Conservation (phyloP, 2,888 invertebrate genomes). For the Euspilapteryx auroguttella region DNA sequence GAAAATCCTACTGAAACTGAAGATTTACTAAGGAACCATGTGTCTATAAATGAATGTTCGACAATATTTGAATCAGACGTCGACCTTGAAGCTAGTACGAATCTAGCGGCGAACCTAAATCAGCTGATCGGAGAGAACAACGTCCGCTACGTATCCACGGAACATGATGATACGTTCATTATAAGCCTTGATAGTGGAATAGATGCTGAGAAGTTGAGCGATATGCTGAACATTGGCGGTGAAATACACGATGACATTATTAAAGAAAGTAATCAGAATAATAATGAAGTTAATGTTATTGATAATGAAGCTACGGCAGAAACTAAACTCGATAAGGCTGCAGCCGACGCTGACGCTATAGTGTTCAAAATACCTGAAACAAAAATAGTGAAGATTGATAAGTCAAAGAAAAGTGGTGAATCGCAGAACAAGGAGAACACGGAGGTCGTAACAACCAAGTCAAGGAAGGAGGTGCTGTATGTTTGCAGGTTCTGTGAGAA, state of each 20-base stretch:
- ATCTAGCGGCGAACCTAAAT: constrained; percentile 45
- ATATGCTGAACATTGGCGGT: constrained; percentile 43
- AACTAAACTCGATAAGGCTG: background rate
- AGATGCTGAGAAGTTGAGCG: constrained; percentile 41
- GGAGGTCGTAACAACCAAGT: constrained; percentile 9
- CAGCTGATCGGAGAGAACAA: constrained; percentile 46
- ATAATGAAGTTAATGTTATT: constrained; percentile 3
- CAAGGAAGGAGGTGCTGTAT: constrained; percentile 19
- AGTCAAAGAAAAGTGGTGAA: background rate
- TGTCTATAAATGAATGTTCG: constrained; percentile 38
- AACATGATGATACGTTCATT: constrained; percentile 49
- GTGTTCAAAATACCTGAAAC: background rate
- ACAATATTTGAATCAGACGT: constrained; percentile 53
- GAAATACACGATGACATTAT: constrained; percentile 15
- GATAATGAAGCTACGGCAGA: background rate
- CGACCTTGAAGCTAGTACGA: constrained; percentile 45
- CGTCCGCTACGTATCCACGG: constrained; percentile 48
- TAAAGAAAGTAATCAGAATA: constrained; percentile 10
- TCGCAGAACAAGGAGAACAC: background rate
- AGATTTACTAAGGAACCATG: constrained; percentile 14
- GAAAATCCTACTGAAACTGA: background rate
- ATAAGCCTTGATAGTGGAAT: constrained; percentile 48
- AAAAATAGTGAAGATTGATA: background rate
- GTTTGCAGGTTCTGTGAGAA: constrained; percentile 36
- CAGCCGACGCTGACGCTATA: background rate